These are phyloP conservation scores for Peromyscus nudipes DNA, from an alignment of 2,797 vertebrate species.

Conservation along the genomic window DNA sequence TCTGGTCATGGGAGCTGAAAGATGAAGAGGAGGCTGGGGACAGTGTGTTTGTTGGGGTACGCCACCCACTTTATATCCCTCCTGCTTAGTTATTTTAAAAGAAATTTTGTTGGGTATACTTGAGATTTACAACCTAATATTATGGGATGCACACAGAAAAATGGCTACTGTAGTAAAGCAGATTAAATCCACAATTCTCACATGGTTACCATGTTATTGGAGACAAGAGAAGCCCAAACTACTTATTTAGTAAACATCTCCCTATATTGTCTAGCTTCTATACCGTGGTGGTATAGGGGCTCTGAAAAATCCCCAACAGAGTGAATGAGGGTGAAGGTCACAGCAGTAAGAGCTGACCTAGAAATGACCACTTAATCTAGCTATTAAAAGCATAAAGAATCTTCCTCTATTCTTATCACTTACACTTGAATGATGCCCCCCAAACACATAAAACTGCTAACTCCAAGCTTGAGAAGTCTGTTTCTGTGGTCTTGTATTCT, in stretches of 20 bases:
- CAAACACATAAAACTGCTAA: neutral
- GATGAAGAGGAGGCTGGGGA: neutral
- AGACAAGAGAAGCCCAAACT: neutral
- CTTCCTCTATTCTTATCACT: neutral
- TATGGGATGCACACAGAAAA: neutral
- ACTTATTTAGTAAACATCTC: neutral
- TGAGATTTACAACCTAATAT: neutral
- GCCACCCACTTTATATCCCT: neutral
- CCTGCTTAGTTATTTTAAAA: neutral
- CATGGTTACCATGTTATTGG: neutral
- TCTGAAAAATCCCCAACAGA: neutral
- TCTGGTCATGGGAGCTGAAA: neutral
- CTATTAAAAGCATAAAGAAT: neutral
- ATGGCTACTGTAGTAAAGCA: neutral
- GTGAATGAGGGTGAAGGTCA: neutral
- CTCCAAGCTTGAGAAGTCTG: neutral
- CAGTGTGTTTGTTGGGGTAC: neutral
- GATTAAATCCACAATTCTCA: neutral
- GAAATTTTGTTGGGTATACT: neutral
- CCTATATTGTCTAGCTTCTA: neutral
- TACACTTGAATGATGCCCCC: neutral
- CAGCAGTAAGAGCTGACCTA: neutral
- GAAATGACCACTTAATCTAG: neutral
- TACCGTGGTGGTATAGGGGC: neutral
- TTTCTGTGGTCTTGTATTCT: neutral